phyloP scores from a whole-genome alignment of 2,888 invertebrate genomes.

The Nemurella pictetii region DNA sequence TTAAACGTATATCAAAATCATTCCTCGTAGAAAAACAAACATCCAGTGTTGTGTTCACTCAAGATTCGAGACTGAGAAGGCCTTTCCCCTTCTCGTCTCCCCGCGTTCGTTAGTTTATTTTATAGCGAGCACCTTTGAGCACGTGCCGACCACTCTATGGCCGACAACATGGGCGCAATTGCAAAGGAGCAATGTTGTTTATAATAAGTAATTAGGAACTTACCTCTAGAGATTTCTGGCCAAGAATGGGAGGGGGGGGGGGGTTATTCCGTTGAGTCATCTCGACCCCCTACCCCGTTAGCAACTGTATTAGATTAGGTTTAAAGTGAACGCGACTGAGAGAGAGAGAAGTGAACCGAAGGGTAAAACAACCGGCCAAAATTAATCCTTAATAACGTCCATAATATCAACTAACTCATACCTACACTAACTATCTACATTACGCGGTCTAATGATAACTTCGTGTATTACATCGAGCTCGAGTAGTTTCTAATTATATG shows the following conservation, averaged over 20 bases:
- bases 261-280: background rate
- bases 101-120: too few species aligned
- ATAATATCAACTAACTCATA: background rate
- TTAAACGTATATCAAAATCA: background rate
- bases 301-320: background rate
- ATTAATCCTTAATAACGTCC: background rate
- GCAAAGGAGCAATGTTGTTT: background rate
- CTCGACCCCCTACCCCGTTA: background rate
- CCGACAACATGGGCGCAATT: background rate
- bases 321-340: background rate
- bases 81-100: too few species aligned
- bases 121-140: too few species aligned
- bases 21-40: too few species aligned
- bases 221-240: background rate
- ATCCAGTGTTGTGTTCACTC: too few species aligned
- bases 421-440: background rate
- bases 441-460: background rate
- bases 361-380: background rate
- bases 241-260: background rate
- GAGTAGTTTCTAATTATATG: background rate
- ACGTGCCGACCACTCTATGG: too few species aligned
- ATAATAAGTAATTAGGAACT: background rate
- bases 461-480: background rate
- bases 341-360: background rate
- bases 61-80: too few species aligned